Base-by-base conservation (phyloP, 2,113 vertebrate genomes). In the Toxotes jaculatrix region DNA sequence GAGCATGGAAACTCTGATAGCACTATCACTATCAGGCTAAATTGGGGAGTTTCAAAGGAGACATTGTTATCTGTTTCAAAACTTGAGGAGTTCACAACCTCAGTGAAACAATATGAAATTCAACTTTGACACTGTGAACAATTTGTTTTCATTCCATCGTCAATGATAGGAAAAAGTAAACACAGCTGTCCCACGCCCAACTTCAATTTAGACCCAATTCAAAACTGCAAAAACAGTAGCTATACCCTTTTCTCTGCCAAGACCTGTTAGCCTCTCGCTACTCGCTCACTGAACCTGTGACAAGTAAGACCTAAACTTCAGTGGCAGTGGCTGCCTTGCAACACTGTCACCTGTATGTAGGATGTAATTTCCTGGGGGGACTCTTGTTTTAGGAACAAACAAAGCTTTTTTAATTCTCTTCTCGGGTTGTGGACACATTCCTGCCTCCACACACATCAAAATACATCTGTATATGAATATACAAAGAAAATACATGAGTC, bases 81-180 rank as follows among this genome's bases (percentile, higher is more conserved):
- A 84, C 59, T 16, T 53, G 21, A 59, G 38, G 56, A 84, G 64
- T 88, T 86, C 83, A 78, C 45, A 70, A 47, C 69, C 63, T 80
- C 42, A 11, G 38, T 23, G 11, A 62, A 77, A 83, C 75, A 79
- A 86, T 87, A 42, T 60, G n/a, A 83, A 75, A 71, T 71, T 60
- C 67, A 83, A 79, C 81, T 82, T 51, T 79, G 57, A 75, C 77
- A 82, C 10, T 14, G 47, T 55, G 43, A 68, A 76, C 57, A 32
- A 38, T 17, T 59, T 81, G 69, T 82, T 87, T 82, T 80, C 79
- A 80, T 85, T 87, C 51, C 69, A 51, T 57, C 49, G n/a, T 84
- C 55, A 83, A 42, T 70, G 47, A 78, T 42, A 75, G 73, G 57
- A 82, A 83, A 53, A 57, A 51, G 63, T 43, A 45, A 81, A 82